phyloP scores from a whole-genome alignment of 53 echinoderm and acorn worm species.

The Hippasteria phrygiana region DNA sequence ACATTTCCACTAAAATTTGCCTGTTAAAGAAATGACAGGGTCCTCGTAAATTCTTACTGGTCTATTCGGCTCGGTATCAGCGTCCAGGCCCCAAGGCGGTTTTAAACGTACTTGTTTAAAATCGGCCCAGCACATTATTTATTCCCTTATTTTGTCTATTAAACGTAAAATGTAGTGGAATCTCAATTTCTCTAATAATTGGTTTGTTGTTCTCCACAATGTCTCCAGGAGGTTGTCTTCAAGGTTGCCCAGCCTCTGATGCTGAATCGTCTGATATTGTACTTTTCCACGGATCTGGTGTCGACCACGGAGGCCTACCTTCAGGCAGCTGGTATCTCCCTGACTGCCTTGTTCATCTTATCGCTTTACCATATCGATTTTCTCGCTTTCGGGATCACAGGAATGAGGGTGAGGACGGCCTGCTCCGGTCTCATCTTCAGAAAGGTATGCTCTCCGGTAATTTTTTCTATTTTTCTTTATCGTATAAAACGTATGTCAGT shows the following conservation, averaged over 20 bases:
- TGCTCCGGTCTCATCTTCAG: conserved; percentile 67
- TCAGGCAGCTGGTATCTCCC: conserved; percentile 67
- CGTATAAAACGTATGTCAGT: no score
- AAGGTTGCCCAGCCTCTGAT: conserved; percentile 72
- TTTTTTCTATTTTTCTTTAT: no score
- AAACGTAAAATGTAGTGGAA: neutral
- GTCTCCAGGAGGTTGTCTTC: neutral
- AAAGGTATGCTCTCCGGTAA: conserved; percentile 65
- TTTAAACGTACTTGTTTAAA: no score
- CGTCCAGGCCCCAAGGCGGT: no score
- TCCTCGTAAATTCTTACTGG: no score
- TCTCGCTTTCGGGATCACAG: conserved; percentile 58
- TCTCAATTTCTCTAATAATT: neutral
- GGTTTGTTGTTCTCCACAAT: neutral
- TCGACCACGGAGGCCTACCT: conserved; percentile 78
- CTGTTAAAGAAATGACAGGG: no score
- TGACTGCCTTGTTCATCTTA: conserved; percentile 52
- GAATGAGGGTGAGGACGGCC: conserved; percentile 80
- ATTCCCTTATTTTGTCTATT: neutral
- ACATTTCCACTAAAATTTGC: no score
- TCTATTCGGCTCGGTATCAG: no score
- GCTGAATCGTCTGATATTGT: conserved; percentile 63
- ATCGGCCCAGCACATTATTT: no score
- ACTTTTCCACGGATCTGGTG: conserved; percentile 67
- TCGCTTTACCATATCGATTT: conserved; percentile 73